A percentile compares a stretch with the other conserved stretches of the same genome.
phyloP scores from a whole-genome alignment of 2,888 invertebrate genomes.

The Phrixothrix hirtus region DNA sequence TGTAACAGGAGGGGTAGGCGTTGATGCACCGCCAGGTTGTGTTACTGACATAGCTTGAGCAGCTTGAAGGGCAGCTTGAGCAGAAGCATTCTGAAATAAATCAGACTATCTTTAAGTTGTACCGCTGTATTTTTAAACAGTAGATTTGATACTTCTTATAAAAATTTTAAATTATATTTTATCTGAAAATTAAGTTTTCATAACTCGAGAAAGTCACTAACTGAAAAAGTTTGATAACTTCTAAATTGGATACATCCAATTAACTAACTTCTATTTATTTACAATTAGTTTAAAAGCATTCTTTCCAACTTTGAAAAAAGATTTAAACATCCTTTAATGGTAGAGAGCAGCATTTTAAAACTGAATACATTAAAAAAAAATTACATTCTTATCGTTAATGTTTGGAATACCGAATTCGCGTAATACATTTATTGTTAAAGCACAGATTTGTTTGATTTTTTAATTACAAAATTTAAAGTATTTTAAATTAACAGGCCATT shows the following conservation, averaged over 20 bases:
- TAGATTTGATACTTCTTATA: neutral
- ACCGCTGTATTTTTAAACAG: constrained; percentile 2
- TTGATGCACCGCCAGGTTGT: constrained; percentile 65
- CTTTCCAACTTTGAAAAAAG: constrained; percentile 14
- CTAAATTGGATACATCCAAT: constrained; percentile 25
- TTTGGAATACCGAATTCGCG: too few relatives aligned
- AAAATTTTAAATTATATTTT: constrained; percentile 3
- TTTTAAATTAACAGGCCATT: neutral
- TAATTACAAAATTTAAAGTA: too few relatives aligned
- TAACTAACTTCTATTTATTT: constrained; percentile 26
- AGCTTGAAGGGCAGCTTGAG: constrained; percentile 83
- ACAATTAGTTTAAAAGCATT: constrained; percentile 23
- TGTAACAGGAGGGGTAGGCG: constrained; percentile 60
- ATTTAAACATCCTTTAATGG: constrained; percentile 12
- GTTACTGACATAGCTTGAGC: constrained; percentile 76
- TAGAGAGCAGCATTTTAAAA: too few relatives aligned
- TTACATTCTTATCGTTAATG: too few relatives aligned
- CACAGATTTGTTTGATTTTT: too few relatives aligned
- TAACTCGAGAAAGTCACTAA: constrained; percentile 12
- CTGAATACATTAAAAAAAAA: too few relatives aligned
- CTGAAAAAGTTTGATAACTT: constrained; percentile 27
- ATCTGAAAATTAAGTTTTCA: constrained; percentile 6
- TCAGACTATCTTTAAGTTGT: constrained; percentile 30
- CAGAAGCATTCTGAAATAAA: constrained; percentile 75
- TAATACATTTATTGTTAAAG: too few relatives aligned